Evolutionary conservation across 64 coral and sea anemone genomes (phyloP), one percentile per base, ranked within the genome.

Genomic region (Porites australiensis): DNA sequence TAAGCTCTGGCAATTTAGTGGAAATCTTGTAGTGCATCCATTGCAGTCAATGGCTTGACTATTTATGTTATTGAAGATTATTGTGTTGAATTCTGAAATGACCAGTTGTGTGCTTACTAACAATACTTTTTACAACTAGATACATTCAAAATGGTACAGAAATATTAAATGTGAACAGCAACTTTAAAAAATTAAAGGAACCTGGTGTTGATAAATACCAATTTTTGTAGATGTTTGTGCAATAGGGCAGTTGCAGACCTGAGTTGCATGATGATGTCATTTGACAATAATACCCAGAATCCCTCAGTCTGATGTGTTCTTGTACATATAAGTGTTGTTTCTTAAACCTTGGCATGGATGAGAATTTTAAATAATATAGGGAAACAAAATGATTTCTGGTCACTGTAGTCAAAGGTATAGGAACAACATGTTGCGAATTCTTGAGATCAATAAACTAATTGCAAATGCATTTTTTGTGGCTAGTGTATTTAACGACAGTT

Each of bases 371-470:
- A 37, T 37, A 37, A 37, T 37, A 37, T 37, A 37, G 27, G 27
- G 27, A 37, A 37, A 37, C 27, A 37, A 37, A 37, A 37, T 37
- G 27, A 37, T 37, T 37, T 37, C 27, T 37, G 27, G 27, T 37
- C 27, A 1, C 27, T 37, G 27, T 37, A 37, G 27, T 37, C 27
- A 37, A 59, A 58, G 53, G 14, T 7, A 20, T 11, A 4, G 77
- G 3, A 58, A 59, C 27, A 37, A 37, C 27, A 37, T 59, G 21
- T 55, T 13, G 14, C 45, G 21, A 37, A 81, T 60, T 61, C 23
- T 55, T 79, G 19, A 37, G 77, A 44, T 62, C 57, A 81, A 81
- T 81, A 62, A 81, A 81, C 63, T 60, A 81, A 27, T 46, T 61
- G 78, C 54, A 12, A 81, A 50, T 76, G 46, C 73, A 2, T 50